These are phyloP conservation scores for Drosophila funebris DNA, from an alignment of 1,140 invertebrate species.

Conservation along the genomic window DNA sequence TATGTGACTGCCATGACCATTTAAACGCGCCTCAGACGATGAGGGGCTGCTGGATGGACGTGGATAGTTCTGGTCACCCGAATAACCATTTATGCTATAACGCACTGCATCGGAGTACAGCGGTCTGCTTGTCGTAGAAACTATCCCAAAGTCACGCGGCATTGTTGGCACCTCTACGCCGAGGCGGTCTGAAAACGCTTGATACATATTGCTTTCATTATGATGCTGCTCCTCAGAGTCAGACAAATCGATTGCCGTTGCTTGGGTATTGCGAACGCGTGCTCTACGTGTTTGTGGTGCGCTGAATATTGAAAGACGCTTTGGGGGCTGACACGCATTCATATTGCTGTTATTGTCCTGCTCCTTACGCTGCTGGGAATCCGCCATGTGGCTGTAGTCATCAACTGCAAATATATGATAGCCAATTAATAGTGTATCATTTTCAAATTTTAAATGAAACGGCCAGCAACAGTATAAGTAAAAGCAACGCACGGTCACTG, in stretches of 20 bases:
- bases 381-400: conserved; percentile 32
- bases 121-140: conserved; percentile 3
- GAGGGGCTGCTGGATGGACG: conserved; percentile 31
- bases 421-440: too few species aligned
- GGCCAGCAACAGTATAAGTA: too few species aligned
- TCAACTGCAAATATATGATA: conserved; percentile 22
- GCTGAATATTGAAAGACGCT: conserved; percentile 58
- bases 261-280: conserved; percentile 20
- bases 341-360: conserved; percentile 21
- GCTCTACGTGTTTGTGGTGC: conserved; percentile 30
- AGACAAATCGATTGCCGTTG: conserved; percentile 39
- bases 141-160: background rate
- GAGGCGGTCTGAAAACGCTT: conserved; percentile 22
- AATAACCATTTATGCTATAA: conserved; percentile 50
- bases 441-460: background rate
- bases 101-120: conserved; percentile 62
- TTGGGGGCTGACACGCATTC: conserved; percentile 11
- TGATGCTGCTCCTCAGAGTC: conserved; percentile 50
- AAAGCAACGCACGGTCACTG: too few species aligned
- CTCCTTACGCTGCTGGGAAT: conserved; percentile 4
- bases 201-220: conserved; percentile 33
- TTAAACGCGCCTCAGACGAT: conserved; percentile 30
- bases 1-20: conserved; percentile 15
- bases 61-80: conserved; percentile 13
- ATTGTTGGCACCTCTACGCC: background rate